A percentile compares a stretch with the other conserved stretches of the same genome.
These are phyloP conservation scores for Sylvilagus bachmani DNA, from an alignment of 2,113 vertebrate genomes.

Conservation along the genomic window DNA sequence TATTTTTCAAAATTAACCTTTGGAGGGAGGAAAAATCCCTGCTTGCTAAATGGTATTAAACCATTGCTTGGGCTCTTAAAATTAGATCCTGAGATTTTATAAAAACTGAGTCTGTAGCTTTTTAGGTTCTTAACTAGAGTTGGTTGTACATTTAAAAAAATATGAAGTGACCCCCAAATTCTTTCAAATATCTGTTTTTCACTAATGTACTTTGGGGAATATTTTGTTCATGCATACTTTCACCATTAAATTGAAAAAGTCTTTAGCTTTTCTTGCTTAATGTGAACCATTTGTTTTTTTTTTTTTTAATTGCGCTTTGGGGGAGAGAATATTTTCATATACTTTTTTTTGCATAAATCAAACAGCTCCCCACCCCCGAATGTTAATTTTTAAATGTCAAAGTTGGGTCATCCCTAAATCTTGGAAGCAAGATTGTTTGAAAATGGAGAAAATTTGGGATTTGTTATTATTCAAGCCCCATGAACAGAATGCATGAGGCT, in stretches of 20 bases:
- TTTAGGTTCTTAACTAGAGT: slow-evolving; percentile 65
- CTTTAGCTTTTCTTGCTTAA: slow-evolving; percentile 67
- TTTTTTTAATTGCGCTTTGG: slow-evolving; percentile 31
- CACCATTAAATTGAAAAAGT: slow-evolving; percentile 59
- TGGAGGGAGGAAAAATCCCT: slow-evolving; percentile 71
- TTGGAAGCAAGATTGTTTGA: slow-evolving; percentile 73
- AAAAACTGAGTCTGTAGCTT: slow-evolving; percentile 67
- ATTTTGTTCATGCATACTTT: slow-evolving; percentile 46
- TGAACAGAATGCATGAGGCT: slow-evolving; percentile 76
- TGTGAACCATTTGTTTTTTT: slow-evolving; percentile 55
- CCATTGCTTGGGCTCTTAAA: slow-evolving; percentile 72
- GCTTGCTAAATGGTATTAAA: slow-evolving; percentile 69
- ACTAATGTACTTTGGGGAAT: slow-evolving; percentile 7
- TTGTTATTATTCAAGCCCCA: slow-evolving; percentile 83
- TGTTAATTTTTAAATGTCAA: slow-evolving; percentile 71
- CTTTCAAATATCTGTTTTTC: slow-evolving; percentile 54
- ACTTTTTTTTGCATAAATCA: slow-evolving; percentile 70
- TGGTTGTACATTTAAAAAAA: slow-evolving; percentile 56
- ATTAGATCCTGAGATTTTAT: slow-evolving; percentile 70
- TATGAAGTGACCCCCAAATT: slow-evolving; percentile 35
- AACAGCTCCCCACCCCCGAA: slow-evolving; percentile 42
- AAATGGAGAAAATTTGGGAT: slow-evolving; percentile 72
- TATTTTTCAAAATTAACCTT: slow-evolving; percentile 78
- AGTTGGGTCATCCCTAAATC: slow-evolving; percentile 49
- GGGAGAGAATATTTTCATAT: slow-evolving; percentile 50